Percentiles rank a stretch among this genome's conserved stretches.
Evolutionary conservation across 2,113 vertebrate species (phyloP).

Genomic region (human (Homo sapiens)): DNA sequence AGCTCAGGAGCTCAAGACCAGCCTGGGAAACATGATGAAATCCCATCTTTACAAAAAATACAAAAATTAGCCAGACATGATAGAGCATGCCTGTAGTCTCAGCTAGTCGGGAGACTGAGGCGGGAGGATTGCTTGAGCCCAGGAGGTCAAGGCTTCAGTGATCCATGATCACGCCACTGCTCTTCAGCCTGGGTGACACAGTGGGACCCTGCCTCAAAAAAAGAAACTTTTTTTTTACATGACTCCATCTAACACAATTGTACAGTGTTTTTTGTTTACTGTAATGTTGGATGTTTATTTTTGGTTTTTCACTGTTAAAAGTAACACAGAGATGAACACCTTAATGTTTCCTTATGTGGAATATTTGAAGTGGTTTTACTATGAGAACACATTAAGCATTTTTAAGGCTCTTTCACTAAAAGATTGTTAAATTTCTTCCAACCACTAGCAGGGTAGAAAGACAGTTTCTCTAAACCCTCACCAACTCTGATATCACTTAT

Average conservation of each 20-base stretch:
- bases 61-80: too few relatives aligned
- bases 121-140: too few relatives aligned
- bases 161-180: too few relatives aligned
- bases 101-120: too few relatives aligned
- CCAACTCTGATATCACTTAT: neutral
- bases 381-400: neutral
- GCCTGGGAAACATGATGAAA: too few relatives aligned
- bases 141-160: too few relatives aligned
- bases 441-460: neutral
- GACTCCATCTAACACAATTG: neutral
- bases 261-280: neutral
- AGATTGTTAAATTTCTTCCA: neutral
- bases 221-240: neutral
- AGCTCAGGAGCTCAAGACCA: too few relatives aligned
- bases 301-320: neutral
- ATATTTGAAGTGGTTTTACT: neutral
- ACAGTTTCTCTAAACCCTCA: neutral
- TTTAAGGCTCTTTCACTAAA: neutral
- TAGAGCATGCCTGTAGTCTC: too few relatives aligned
- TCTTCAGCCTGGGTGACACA: too few relatives aligned
- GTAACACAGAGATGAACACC: neutral
- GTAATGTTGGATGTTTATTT: conserved; percentile 1
- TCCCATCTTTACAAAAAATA: too few relatives aligned
- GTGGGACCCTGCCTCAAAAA: too few relatives aligned
- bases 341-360: neutral